These are phyloP conservation scores for Octodonta nipae DNA, from an alignment of 2,888 invertebrate genomes.

Conservation along the genomic window DNA sequence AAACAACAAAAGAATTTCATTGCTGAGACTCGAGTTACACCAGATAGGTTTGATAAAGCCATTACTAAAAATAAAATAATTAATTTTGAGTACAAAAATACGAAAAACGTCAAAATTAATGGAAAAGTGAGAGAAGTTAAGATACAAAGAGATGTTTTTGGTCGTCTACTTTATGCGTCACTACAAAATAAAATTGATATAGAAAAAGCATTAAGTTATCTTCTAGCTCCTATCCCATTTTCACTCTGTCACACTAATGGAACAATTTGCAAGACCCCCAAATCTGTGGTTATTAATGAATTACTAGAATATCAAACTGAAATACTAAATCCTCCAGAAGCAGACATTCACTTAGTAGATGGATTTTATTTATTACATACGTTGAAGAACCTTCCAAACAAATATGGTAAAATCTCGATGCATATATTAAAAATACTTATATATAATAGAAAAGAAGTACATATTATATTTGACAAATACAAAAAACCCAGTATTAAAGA, in stretches of 20 bases:
- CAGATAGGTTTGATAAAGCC: conserved; percentile 18
- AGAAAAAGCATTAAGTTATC: conserved; percentile 18
- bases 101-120: conserved; percentile 16
- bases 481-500: conserved; percentile 19
- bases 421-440: conserved; percentile 14
- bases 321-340: conserved; percentile 13
- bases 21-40: conserved; percentile 11
- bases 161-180: conserved; percentile 10
- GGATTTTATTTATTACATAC: conserved; percentile 20
- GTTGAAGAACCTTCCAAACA: conserved; percentile 15
- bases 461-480: conserved; percentile 23
- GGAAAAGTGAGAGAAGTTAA: conserved; percentile 18
- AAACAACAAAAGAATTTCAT: conserved; percentile 14
- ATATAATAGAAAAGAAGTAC: conserved; percentile 17
- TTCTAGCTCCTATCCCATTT: conserved; percentile 18
- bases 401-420: conserved; percentile 14
- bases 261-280: conserved; percentile 18
- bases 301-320: conserved; percentile 14
- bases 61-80: conserved; percentile 18
- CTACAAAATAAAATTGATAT: conserved; percentile 17
- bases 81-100: conserved; percentile 16
- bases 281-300: no score
- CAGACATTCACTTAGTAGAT: conserved; percentile 18
- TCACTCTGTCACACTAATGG: conserved; percentile 20
- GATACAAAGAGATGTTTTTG: conserved; percentile 7